Evolutionary conservation across 2,888 invertebrate genomes (phyloP).

Genomic region (Timema podura): DNA sequence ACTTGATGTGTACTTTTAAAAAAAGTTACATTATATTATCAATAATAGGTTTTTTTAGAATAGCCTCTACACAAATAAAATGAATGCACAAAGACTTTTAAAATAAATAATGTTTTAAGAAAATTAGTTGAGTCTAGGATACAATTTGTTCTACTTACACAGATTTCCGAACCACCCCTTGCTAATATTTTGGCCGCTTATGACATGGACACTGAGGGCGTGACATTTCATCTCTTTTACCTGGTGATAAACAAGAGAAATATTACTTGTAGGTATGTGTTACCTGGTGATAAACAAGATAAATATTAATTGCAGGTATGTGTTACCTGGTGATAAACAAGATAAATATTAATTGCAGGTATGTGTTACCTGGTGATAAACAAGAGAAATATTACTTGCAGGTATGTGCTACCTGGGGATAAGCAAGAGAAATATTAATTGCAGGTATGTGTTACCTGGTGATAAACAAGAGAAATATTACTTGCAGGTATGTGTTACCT

Average conservation of each 20-base stretch:
- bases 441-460: background rate
- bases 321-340: background rate
- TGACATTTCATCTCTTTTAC: background rate
- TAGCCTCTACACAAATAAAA: too few relatives aligned
- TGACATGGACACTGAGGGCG: background rate
- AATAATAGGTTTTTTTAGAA: too few relatives aligned
- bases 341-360: background rate
- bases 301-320: background rate
- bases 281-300: background rate
- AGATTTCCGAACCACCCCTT: conserved; percentile 14
- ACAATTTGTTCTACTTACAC: background rate
- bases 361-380: background rate
- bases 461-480: background rate
- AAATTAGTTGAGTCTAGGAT: background rate
- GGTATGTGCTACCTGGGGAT: background rate
- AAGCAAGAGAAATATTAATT: background rate
- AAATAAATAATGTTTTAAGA: background rate
- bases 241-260: too few relatives aligned
- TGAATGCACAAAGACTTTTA: too few relatives aligned
- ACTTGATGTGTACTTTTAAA: too few relatives aligned
- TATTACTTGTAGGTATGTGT: too few relatives aligned
- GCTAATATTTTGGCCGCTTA: conserved; percentile 4
- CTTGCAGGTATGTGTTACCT: too few relatives aligned
- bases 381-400: background rate
- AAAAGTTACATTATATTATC: too few relatives aligned